A percentile compares a stretch with the other conserved stretches of the same genome.
Evolutionary conservation across 2,113 vertebrate genomes (phyloP).

Genomic region (Nannobrachium achirus): DNA sequence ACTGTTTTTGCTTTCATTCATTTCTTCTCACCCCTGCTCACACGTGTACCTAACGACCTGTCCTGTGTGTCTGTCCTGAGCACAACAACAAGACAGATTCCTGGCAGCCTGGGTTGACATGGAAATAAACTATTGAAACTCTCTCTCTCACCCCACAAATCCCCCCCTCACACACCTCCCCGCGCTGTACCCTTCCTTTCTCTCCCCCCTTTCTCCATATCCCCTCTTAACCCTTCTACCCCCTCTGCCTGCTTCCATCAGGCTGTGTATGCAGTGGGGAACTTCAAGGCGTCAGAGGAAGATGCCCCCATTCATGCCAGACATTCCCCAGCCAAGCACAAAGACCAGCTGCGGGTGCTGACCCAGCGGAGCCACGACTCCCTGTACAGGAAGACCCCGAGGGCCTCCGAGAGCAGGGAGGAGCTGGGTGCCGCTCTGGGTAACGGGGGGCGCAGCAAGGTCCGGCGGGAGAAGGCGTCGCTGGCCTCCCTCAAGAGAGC

Average conservation of each 20-base stretch:
- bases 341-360: constrained; percentile 87
- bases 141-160: too few species aligned
- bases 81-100: too few species aligned
- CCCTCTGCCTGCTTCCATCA: constrained; percentile 49
- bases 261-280: constrained; percentile 93
- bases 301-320: constrained; percentile 36
- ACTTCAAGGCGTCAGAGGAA: constrained; percentile 88
- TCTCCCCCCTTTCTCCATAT: too few species aligned
- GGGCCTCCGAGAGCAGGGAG: constrained; percentile 90
- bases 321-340: constrained; percentile 56
- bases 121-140: too few species aligned
- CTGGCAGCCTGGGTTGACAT: too few species aligned
- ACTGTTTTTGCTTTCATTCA: constrained; percentile 16
- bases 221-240: too few species aligned
- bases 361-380: constrained; percentile 92
- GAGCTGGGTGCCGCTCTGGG: constrained; percentile 86
- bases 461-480: constrained; percentile 89
- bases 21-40: background rate
- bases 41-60: too few species aligned
- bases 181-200: too few species aligned
- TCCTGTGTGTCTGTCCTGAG: too few species aligned
- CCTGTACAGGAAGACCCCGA: constrained; percentile 91
- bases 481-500: constrained; percentile 93
- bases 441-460: constrained; percentile 73
- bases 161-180: too few species aligned